phyloP scores from a whole-genome alignment of 2,113 vertebrate species.

The Ophthalmotilapia sp. region DNA sequence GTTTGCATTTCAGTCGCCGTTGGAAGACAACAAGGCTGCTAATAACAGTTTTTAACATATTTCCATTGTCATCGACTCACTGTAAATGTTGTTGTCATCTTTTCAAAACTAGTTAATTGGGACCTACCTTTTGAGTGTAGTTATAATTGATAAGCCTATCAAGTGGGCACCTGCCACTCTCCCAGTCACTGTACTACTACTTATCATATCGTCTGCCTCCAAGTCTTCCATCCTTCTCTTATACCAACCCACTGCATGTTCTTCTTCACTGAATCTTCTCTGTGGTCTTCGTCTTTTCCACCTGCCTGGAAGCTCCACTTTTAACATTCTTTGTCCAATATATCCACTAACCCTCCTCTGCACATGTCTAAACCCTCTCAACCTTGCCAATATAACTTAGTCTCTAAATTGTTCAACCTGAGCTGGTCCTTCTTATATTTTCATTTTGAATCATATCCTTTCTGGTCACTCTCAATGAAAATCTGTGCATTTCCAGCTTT shows the following conservation, averaged over 20 bases:
- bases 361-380: neutral
- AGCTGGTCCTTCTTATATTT: neutral
- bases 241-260: neutral
- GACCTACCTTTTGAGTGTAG: neutral
- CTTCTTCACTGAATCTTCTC: neutral
- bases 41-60: neutral
- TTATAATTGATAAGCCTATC: neutral
- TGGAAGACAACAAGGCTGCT: neutral
- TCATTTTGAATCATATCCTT: neutral
- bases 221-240: neutral
- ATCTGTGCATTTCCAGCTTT: neutral
- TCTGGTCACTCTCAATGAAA: neutral
- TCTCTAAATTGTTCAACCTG: neutral
- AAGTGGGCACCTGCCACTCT: neutral
- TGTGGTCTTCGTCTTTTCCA: neutral
- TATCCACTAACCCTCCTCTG: neutral
- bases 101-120: neutral
- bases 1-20: neutral
- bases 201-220: neutral
- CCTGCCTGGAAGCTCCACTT: neutral
- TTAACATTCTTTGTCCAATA: neutral
- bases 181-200: neutral
- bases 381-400: neutral
- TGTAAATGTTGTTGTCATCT: neutral
- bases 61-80: neutral